These are phyloP conservation scores for Parazoanthus swiftii DNA, from an alignment of 92 coral and sea anemone genomes.

Conservation along the genomic window DNA sequence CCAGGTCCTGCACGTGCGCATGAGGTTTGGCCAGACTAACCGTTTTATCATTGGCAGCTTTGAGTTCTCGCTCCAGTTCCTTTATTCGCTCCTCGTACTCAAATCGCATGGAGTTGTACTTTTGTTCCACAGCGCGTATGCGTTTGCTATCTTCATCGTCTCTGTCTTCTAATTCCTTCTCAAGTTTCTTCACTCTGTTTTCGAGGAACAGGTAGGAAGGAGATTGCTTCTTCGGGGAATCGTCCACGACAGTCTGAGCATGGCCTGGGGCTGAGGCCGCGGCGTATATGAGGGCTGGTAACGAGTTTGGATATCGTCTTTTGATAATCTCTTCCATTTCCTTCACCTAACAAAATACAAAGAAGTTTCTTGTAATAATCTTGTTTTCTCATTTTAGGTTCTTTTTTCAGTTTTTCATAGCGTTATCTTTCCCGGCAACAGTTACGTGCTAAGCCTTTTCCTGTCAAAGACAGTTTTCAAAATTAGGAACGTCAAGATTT, in stretches of 20 bases:
- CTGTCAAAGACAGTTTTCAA: background rate
- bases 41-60: constrained; percentile 64
- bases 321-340: constrained; percentile 99
- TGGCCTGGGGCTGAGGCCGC: constrained; percentile 99
- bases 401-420: too few relatives aligned
- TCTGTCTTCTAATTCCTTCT: constrained; percentile 82
- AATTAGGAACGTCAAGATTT: background rate
- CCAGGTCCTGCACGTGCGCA: constrained; percentile 68
- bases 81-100: constrained; percentile 87
- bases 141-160: constrained; percentile 85
- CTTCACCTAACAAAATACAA: constrained; percentile 63
- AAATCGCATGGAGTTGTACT: constrained; percentile 81
- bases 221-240: constrained; percentile 81
- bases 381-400: background rate
- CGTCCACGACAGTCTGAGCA: constrained; percentile 72
- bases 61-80: constrained; percentile 68
- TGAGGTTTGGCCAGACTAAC: constrained; percentile 61
- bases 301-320: constrained; percentile 95
- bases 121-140: constrained; percentile 89
- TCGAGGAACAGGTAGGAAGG: constrained; percentile 91
- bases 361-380: background rate
- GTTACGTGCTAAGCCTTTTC: background rate
- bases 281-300: constrained; percentile 96
- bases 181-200: constrained; percentile 83
- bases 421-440: background rate